Percentiles rank a stretch among this genome's conserved stretches.
Conservation (phyloP, 2,888 invertebrate species). For the Empis livida region DNA sequence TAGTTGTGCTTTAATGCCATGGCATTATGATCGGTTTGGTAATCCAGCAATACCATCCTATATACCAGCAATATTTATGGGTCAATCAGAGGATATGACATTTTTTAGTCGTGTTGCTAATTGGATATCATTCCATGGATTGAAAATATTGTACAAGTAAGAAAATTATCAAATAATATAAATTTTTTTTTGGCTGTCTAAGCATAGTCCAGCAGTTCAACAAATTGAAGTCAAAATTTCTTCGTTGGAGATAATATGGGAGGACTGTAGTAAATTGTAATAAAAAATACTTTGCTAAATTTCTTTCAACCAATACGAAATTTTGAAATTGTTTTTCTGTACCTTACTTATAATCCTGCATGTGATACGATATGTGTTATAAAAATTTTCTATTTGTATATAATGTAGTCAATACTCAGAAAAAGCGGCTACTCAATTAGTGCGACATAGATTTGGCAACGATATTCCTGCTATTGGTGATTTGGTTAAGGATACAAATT, state of each 20-base stretch:
- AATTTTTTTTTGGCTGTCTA: too few species aligned
- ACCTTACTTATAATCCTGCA: too few species aligned
- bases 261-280: too few species aligned
- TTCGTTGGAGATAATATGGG: too few species aligned
- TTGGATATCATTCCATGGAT: constrained; percentile 22
- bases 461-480: constrained; percentile 38
- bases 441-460: constrained; percentile 32
- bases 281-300: too few species aligned
- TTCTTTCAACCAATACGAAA: too few species aligned
- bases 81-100: constrained; percentile 36
- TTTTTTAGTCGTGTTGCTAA: constrained; percentile 38
- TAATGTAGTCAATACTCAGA: constrained; percentile 11
- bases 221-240: not conserved
- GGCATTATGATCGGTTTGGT: constrained; percentile 44
- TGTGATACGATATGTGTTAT: too few species aligned
- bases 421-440: constrained; percentile 23
- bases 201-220: too few species aligned
- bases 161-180: not conserved
- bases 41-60: constrained; percentile 46
- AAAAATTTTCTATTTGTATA: too few species aligned
- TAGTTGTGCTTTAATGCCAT: constrained; percentile 48
- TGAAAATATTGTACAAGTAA: constrained; percentile 26
- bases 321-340: too few species aligned
- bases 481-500: constrained; percentile 31
- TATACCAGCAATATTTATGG: constrained; percentile 41